phyloP scores from a whole-genome alignment of 2,888 invertebrate genomes.

The Petrophora chlorosata region DNA sequence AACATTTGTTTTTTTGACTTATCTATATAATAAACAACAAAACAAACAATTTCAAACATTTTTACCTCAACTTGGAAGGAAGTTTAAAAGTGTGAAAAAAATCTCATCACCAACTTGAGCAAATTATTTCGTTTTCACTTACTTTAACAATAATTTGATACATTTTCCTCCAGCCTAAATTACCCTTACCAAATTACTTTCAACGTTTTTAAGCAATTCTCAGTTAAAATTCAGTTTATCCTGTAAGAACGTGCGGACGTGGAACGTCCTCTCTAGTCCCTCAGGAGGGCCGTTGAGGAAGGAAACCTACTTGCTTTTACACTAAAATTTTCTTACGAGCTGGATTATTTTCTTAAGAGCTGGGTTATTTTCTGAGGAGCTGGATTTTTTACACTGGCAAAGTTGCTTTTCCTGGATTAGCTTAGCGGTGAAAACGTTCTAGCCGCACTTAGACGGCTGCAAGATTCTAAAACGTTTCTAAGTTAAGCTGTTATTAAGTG shows the following conservation, averaged over 20 bases:
- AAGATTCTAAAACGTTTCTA: neutral
- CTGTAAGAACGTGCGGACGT: constrained; percentile 6
- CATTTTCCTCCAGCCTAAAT: constrained; percentile 2
- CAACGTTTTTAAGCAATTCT: constrained; percentile 3
- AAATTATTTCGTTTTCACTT: neutral
- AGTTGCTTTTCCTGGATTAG: constrained; percentile 12
- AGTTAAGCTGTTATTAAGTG: too few species aligned
- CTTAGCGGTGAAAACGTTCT: constrained; percentile 10
- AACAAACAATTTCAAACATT: too few species aligned
- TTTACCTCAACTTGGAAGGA: too few species aligned
- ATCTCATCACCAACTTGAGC: neutral
- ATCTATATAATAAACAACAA: too few species aligned
- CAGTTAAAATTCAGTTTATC: constrained; percentile 2
- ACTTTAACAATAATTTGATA: neutral
- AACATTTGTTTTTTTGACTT: too few species aligned
- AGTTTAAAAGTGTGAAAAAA: too few species aligned
- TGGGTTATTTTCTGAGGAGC: constrained; percentile 13
- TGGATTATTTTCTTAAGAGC: constrained; percentile 17
- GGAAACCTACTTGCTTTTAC: constrained; percentile 32
- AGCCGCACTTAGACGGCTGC: constrained; percentile 6
- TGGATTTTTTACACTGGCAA: constrained; percentile 12
- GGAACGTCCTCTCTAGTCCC: constrained; percentile 17
- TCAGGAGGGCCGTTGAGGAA: constrained; percentile 23
- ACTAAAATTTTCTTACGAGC: constrained; percentile 33
- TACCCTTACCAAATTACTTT: neutral